Percentiles rank a stretch among this genome's conserved stretches.
Evolutionary conservation across 1,140 invertebrate species (phyloP).

Genomic region (Harlomillsia oculata): DNA sequence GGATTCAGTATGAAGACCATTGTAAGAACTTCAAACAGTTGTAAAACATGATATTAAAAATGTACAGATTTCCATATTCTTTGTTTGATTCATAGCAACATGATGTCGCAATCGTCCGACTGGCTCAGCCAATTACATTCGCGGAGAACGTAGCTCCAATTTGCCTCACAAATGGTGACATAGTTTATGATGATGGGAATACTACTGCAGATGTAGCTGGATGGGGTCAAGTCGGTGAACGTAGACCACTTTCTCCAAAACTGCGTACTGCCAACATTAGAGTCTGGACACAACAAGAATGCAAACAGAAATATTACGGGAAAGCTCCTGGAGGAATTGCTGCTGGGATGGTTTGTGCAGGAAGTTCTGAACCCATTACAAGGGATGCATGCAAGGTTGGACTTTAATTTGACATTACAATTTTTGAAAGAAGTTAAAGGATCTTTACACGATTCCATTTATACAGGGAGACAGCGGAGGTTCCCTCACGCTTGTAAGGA

Average conservation of each 20-base stretch:
- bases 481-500: conserved; percentile 69
- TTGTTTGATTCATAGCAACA: conserved; percentile 55
- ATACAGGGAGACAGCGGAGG: conserved; percentile 81
- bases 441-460: conserved; percentile 7
- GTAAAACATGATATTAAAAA: not conserved
- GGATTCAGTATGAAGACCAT: conserved; percentile 23
- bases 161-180: conserved; percentile 50
- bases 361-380: conserved; percentile 48
- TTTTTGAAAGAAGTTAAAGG: too few species aligned
- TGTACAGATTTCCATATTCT: not conserved
- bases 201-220: conserved; percentile 11
- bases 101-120: conserved; percentile 72
- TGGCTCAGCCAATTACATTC: conserved; percentile 66
- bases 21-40: not conserved
- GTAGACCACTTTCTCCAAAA: conserved; percentile 38
- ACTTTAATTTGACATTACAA: not conserved
- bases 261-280: conserved; percentile 74
- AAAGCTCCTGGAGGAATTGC: conserved; percentile 79
- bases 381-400: conserved; percentile 68
- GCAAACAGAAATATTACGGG: conserved; percentile 63
- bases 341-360: conserved; percentile 75
- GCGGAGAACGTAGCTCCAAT: conserved; percentile 65
- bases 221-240: conserved; percentile 11
- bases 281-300: conserved; percentile 70
- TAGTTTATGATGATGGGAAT: conserved; percentile 6